Evolutionary conservation across 2,888 invertebrate genomes (phyloP).

Genomic region (Nebria salina): DNA sequence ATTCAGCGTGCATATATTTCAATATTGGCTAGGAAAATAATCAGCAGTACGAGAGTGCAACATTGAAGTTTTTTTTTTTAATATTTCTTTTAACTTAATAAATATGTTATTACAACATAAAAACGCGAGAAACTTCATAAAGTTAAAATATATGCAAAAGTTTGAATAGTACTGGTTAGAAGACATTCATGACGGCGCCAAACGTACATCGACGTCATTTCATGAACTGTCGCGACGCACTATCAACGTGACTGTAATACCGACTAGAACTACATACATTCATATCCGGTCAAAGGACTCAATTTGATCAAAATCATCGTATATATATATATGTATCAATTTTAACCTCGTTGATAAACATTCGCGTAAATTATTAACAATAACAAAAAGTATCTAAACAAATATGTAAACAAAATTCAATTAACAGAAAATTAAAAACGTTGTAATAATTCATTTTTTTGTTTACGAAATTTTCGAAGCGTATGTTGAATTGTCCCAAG

Average conservation of each 20-base stretch:
- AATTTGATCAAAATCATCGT: not conserved
- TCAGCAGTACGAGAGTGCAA: too few species aligned
- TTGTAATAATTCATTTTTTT: too few species aligned
- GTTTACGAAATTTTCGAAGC: too few species aligned
- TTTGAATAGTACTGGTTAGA: not conserved
- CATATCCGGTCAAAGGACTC: not conserved
- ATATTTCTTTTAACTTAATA: not conserved
- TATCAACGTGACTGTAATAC: not conserved
- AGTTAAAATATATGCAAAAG: not conserved
- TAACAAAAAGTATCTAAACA: not conserved
- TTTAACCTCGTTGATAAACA: not conserved
- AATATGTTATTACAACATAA: not conserved
- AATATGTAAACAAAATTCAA: too few species aligned
- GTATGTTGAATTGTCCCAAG: too few species aligned
- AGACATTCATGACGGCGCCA: not conserved
- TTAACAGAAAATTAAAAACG: too few species aligned
- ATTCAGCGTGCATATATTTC: not conserved
- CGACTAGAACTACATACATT: not conserved
- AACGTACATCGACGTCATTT: not conserved
- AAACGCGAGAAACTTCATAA: not conserved
- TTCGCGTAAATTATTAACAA: not conserved
- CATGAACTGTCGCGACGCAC: not conserved
- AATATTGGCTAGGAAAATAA: not conserved
- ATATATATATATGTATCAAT: not conserved
- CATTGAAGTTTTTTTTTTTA: too few species aligned